These are phyloP conservation scores for Ischnus inquisitorius DNA, from an alignment of 2,888 invertebrate species.

Conservation along the genomic window DNA sequence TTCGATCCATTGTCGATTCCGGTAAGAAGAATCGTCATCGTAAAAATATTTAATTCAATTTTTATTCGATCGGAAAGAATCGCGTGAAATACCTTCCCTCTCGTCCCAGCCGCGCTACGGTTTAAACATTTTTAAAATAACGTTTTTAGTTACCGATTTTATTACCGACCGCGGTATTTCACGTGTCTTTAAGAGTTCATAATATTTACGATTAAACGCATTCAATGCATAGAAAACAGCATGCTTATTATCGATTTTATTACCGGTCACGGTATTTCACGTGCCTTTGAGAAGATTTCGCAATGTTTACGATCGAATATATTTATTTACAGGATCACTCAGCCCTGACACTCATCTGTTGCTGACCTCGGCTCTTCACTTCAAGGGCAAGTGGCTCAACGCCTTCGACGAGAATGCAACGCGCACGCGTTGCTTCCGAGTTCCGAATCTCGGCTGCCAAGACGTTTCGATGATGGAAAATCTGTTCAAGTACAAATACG, in stretches of 20 bases:
- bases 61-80: not conserved
- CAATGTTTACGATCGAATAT: no score
- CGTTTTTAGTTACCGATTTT: no score
- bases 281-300: no score
- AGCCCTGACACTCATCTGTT: conserved; percentile 88
- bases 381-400: conserved; percentile 92
- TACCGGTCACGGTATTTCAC: not conserved
- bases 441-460: conserved; percentile 88
- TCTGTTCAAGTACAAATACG: conserved; percentile 88
- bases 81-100: no score
- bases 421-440: conserved; percentile 88
- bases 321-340: conserved; percentile 85
- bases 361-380: conserved; percentile 92
- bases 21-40: conserved; percentile 83
- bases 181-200: no score
- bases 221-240: no score
- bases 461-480: conserved; percentile 90
- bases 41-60: conserved; percentile 23
- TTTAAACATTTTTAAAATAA: no score
- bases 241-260: no score
- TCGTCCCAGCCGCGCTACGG: no score
- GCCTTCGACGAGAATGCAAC: conserved; percentile 88
- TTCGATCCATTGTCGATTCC: conserved; percentile 86
- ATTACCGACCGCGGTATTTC: no score
- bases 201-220: no score